phyloP scores from a whole-genome alignment of 2,888 invertebrate genomes.

The Odontocerum albicorne region DNA sequence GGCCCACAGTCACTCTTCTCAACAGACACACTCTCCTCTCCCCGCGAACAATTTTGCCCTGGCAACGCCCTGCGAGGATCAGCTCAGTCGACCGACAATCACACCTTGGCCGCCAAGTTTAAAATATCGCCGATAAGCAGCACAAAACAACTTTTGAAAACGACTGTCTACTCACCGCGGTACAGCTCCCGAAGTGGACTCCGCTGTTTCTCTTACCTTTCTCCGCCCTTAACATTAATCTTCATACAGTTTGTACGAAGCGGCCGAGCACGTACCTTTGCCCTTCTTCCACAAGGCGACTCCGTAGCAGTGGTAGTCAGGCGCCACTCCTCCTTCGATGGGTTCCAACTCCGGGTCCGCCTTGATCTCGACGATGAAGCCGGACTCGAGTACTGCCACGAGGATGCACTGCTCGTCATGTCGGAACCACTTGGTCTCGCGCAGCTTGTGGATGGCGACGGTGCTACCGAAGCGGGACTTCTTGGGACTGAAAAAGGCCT shows the following conservation, averaged over 20 bases:
- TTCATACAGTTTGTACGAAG: background rate
- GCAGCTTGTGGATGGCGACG: constrained; percentile 69
- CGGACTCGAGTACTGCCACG: constrained; percentile 71
- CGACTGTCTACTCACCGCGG: constrained; percentile 17
- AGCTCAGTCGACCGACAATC: constrained; percentile 1
- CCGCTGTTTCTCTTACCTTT: too few species aligned
- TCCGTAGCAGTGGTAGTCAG: constrained; percentile 65
- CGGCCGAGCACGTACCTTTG: constrained; percentile 59
- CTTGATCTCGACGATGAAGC: constrained; percentile 69
- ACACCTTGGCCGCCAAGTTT: constrained; percentile 11
- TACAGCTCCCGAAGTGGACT: background rate
- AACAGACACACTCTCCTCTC: background rate
- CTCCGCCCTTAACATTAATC: background rate
- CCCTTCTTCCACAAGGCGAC: constrained; percentile 71
- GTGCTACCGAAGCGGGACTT: constrained; percentile 59
- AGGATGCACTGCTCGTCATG: constrained; percentile 70
- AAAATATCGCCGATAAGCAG: constrained; percentile 24
- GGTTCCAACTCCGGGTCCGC: constrained; percentile 47
- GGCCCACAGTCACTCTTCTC: constrained; percentile 10
- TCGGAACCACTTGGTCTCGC: constrained; percentile 76
- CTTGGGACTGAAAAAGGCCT: constrained; percentile 57
- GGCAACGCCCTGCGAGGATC: constrained; percentile 7
- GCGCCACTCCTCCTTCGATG: constrained; percentile 52
- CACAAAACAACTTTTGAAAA: constrained; percentile 19
- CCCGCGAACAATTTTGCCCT: constrained; percentile 10